Conservation (phyloP, 2,113 vertebrate species). For the Labeo rohita region DNA sequence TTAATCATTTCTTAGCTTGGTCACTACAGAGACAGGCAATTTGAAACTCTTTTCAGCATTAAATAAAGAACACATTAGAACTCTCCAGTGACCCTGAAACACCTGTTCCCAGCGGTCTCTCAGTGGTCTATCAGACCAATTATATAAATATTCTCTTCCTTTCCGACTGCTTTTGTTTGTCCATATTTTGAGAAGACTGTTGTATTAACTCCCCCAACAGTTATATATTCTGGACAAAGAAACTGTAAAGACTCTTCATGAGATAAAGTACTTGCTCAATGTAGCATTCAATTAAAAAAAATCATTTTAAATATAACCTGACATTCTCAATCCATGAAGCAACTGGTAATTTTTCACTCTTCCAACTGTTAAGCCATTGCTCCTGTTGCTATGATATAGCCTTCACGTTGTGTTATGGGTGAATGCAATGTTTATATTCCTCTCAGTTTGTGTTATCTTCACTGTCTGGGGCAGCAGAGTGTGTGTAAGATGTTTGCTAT, state of each 20-base stretch:
- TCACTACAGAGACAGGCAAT: background rate
- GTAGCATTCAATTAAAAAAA: no score
- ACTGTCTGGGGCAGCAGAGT: background rate
- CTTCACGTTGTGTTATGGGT: background rate
- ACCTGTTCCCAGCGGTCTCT: background rate
- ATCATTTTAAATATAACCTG: no score
- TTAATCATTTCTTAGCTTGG: background rate
- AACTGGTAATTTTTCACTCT: background rate
- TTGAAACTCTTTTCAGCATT: slow-evolving; percentile 10
- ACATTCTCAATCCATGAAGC: background rate
- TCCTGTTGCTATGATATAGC: background rate
- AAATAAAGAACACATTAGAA: background rate
- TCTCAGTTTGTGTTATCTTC: background rate
- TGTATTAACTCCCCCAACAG: background rate
- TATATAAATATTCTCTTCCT: background rate
- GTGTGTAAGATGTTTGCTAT: background rate
- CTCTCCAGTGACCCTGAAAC: background rate
- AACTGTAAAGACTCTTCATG: no score
- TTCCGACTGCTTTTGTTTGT: background rate
- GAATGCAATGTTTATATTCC: background rate
- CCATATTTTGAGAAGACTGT: background rate
- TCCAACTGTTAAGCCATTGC: background rate
- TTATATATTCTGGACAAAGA: background rate
- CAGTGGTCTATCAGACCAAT: no score
- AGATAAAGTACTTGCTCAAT: no score